phyloP scores from a whole-genome alignment of 2,888 invertebrate species.

The Falcaria lacertinaria region DNA sequence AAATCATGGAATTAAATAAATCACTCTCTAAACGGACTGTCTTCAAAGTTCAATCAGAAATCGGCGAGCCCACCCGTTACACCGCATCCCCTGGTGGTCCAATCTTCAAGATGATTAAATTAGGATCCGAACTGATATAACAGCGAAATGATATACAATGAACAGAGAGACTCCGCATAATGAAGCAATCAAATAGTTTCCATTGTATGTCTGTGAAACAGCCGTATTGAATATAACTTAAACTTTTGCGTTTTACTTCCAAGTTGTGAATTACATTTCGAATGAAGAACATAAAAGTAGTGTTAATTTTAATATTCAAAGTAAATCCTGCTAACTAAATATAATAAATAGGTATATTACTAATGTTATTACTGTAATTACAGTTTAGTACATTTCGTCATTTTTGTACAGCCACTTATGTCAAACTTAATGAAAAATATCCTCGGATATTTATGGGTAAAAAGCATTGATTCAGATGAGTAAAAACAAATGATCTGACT shows the following conservation, averaged over 20 bases:
- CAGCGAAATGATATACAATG: constrained; percentile 77
- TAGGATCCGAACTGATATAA: constrained; percentile 73
- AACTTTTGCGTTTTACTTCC: constrained; percentile 29
- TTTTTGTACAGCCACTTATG: too few species aligned
- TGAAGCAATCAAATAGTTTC: constrained; percentile 75
- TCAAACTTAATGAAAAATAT: too few species aligned
- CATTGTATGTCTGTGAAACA: constrained; percentile 52
- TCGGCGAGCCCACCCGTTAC: constrained; percentile 61
- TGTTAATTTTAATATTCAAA: too few species aligned
- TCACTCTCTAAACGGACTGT: constrained; percentile 47
- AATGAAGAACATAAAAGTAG: too few species aligned
- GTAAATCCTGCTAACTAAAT: too few species aligned
- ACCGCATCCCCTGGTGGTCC: constrained; percentile 69
- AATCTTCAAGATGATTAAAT: constrained; percentile 78
- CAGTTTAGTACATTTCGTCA: too few species aligned
- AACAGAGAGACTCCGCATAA: constrained; percentile 68
- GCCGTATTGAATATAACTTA: constrained; percentile 27
- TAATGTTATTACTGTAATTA: too few species aligned
- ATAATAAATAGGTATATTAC: too few species aligned
- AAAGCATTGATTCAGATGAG: too few species aligned
- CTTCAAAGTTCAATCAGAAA: constrained; percentile 58
- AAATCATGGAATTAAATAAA: constrained; percentile 36
- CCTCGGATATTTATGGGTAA: too few species aligned
- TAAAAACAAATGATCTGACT: constrained; percentile 7
- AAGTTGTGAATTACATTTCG: too few species aligned